Conservation (phyloP, 2,888 invertebrate species). For the Sthenelais limicola region DNA sequence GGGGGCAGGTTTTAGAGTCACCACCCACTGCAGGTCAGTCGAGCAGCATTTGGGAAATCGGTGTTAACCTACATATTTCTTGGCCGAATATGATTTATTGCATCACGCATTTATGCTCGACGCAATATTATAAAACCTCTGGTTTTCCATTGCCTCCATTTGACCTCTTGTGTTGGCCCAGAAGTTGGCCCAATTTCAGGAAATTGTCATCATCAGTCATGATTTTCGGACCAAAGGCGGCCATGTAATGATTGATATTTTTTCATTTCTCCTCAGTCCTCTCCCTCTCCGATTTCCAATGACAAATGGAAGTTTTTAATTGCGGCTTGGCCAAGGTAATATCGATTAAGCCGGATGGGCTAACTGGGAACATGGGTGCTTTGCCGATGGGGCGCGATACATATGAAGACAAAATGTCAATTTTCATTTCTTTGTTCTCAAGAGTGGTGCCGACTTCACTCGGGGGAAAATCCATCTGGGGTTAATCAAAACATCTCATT, state of each 20-base stretch:
- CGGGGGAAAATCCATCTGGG: conserved; percentile 7
- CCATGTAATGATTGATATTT: conserved; percentile 21
- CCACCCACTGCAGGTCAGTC: too few relatives aligned
- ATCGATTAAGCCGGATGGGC: conserved; percentile 23
- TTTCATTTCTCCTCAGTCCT: conserved; percentile 5
- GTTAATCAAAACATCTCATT: conserved; percentile 26
- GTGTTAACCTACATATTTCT: too few relatives aligned
- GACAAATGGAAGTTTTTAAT: conserved; percentile 17
- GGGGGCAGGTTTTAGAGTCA: too few relatives aligned
- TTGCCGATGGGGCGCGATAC: background rate
- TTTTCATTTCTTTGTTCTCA: conserved; percentile 34
- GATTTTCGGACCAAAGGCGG: conserved; percentile 5
- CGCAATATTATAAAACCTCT: too few relatives aligned
- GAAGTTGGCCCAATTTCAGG: conserved; percentile 28
- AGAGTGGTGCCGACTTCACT: conserved; percentile 22
- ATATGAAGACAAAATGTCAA: conserved; percentile 23
- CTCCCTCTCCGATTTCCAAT: background rate
- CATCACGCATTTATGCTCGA: too few relatives aligned
- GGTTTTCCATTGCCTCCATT: too few relatives aligned
- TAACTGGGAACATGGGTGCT: conserved; percentile 18
- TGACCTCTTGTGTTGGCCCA: too few relatives aligned
- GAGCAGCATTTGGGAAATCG: too few relatives aligned
- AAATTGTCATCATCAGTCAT: conserved; percentile 21
- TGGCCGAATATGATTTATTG: too few relatives aligned
- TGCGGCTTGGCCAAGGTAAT: background rate